These are phyloP conservation scores for Chamaea fasciata DNA, from an alignment of 2,113 vertebrate species.

Conservation along the genomic window DNA sequence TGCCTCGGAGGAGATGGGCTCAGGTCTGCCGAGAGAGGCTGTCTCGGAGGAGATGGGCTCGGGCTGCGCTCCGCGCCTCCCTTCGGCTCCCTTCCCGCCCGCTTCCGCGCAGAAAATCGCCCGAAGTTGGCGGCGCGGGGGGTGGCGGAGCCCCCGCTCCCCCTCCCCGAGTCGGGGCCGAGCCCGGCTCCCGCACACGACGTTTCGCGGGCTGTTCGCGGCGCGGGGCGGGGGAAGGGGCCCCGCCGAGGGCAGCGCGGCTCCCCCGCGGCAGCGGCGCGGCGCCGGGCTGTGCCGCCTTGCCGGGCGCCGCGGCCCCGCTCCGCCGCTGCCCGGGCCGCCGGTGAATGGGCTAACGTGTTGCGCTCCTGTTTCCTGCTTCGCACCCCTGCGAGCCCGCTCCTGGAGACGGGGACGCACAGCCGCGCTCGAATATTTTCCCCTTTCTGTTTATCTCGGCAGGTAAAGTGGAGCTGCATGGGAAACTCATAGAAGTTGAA, in stretches of 20 bases:
- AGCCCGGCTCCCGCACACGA: not conserved
- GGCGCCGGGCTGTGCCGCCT: not conserved
- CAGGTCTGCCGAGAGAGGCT: not conserved
- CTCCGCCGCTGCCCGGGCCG: not conserved
- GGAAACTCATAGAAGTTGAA: constrained; percentile 95
- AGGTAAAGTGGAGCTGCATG: constrained; percentile 98
- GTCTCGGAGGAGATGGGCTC: not conserved
- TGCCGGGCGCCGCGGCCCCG: not conserved
- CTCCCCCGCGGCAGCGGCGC: not conserved
- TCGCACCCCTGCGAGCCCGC: not conserved
- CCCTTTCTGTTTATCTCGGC: constrained; percentile 45
- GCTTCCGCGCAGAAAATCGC: not conserved
- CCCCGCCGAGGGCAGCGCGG: not conserved
- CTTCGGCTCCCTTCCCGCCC: not conserved
- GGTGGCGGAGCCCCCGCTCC: not conserved
- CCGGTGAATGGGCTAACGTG: not conserved
- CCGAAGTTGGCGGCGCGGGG: not conserved
- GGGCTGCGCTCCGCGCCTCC: not conserved
- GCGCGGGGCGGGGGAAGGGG: not conserved
- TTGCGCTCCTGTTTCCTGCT: not conserved
- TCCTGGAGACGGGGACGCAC: not conserved
- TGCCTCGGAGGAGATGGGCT: not conserved
- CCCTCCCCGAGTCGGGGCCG: not conserved
- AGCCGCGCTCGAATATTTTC: not conserved
- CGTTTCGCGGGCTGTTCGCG: not conserved